Evolutionary conservation across 2,888 invertebrate species (phyloP).

Genomic region (Eilema sororculum): DNA sequence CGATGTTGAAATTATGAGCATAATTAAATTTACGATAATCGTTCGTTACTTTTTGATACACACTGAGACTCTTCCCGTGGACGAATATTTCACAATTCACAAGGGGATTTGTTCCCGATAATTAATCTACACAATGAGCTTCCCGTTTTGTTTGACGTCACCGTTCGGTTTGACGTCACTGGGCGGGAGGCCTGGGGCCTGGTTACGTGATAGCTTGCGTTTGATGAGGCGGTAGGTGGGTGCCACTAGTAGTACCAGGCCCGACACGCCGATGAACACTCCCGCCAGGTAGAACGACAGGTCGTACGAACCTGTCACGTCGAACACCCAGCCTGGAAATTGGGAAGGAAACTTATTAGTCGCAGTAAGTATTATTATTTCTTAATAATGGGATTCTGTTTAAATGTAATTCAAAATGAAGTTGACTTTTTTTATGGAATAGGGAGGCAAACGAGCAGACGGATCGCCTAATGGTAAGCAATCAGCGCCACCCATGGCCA

Average conservation of each 20-base stretch:
- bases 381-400: too few relatives aligned
- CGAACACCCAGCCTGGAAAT: constrained; percentile 92
- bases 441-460: too few relatives aligned
- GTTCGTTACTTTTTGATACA: not conserved
- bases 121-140: constrained; percentile 39
- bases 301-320: constrained; percentile 92
- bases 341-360: not conserved
- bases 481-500: too few relatives aligned
- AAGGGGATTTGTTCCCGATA: not conserved
- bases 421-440: too few relatives aligned
- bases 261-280: constrained; percentile 92
- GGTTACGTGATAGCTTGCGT: not conserved
- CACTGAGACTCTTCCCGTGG: not conserved
- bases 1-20: not conserved
- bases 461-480: too few relatives aligned
- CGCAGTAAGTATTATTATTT: not conserved
- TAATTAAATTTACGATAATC: not conserved
- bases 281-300: constrained; percentile 94
- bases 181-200: not conserved
- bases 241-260: constrained; percentile 85
- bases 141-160: constrained; percentile 61
- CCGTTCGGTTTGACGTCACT: constrained; percentile 47
- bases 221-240: constrained; percentile 58
- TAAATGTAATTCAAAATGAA: not conserved
- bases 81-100: not conserved